Conservation (phyloP, 2,888 invertebrate genomes). For the Spatulosminthurus flaviceps region DNA sequence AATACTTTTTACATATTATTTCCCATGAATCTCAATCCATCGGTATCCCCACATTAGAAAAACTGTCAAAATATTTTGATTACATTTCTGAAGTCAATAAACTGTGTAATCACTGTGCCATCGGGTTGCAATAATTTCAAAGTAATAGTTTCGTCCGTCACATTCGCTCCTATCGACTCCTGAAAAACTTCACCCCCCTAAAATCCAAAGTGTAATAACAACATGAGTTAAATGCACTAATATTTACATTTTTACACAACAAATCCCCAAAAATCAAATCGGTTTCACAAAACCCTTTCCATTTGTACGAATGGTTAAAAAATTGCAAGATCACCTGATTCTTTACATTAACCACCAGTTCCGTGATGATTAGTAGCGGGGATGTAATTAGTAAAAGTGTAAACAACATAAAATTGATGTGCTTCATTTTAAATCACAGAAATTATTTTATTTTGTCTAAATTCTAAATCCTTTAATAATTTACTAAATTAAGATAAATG, state of each 20-base stretch:
- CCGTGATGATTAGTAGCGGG: conserved; percentile 12
- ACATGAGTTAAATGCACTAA: too few species aligned
- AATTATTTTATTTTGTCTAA: too few species aligned
- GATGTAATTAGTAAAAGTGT: neutral
- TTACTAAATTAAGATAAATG: too few species aligned
- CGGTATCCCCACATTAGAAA: too few species aligned
- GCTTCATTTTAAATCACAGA: neutral
- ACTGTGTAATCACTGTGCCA: conserved; percentile 88
- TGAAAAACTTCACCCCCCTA: conserved; percentile 94
- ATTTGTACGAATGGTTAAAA: too few species aligned
- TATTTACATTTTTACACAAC: too few species aligned
- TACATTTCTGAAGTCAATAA: conserved; percentile 94
- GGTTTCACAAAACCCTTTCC: too few species aligned
- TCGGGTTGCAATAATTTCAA: conserved; percentile 90
- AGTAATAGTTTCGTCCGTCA: conserved; percentile 87
- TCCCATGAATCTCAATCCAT: neutral
- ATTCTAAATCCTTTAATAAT: too few species aligned
- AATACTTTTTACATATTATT: neutral
- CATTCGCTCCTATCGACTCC: conserved; percentile 90
- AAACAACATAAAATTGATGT: neutral
- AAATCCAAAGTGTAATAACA: conserved; percentile 65
- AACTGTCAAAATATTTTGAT: conserved; percentile 66
- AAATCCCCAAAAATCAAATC: too few species aligned
- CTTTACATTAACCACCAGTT: conserved; percentile 55
- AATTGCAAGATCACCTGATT: conserved; percentile 47